Conservation (phyloP, 92 coral and sea anemone genomes). For the Virgularia gustaviana region DNA sequence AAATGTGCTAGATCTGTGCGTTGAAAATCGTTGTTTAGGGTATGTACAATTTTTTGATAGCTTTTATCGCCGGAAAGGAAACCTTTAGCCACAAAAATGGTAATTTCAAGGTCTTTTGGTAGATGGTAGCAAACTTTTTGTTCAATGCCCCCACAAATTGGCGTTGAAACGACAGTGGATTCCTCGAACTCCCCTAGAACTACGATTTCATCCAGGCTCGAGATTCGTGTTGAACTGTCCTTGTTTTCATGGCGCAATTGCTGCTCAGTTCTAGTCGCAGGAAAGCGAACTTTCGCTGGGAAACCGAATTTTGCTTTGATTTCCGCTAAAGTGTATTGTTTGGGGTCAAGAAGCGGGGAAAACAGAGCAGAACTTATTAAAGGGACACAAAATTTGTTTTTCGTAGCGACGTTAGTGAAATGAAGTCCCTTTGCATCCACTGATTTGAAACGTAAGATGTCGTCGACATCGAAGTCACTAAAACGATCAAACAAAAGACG, state of each 20-base stretch:
- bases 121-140: neutral
- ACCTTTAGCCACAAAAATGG: constrained; percentile 75
- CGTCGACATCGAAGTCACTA: too few species aligned
- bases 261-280: neutral
- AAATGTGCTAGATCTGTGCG: neutral
- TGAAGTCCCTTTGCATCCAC: constrained; percentile 4
- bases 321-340: constrained; percentile 11
- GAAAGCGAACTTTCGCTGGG: constrained; percentile 7
- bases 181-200: neutral
- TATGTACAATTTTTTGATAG: constrained; percentile 43
- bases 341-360: constrained; percentile 1
- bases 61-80: constrained; percentile 78
- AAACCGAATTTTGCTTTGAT: neutral
- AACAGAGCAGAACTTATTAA: neutral
- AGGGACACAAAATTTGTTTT: neutral
- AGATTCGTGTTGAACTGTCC: too few species aligned
- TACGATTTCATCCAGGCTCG: neutral
- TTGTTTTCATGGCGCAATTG: too few species aligned
- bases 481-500: too few species aligned
- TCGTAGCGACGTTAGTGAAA: neutral
- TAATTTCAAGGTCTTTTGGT: constrained; percentile 75
- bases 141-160: neutral
- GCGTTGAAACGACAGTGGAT: neutral
- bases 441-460: too few species aligned
- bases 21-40: neutral